Evolutionary conservation across 2,888 invertebrate species (phyloP).

Genomic region (Polyommatus iphigenia): DNA sequence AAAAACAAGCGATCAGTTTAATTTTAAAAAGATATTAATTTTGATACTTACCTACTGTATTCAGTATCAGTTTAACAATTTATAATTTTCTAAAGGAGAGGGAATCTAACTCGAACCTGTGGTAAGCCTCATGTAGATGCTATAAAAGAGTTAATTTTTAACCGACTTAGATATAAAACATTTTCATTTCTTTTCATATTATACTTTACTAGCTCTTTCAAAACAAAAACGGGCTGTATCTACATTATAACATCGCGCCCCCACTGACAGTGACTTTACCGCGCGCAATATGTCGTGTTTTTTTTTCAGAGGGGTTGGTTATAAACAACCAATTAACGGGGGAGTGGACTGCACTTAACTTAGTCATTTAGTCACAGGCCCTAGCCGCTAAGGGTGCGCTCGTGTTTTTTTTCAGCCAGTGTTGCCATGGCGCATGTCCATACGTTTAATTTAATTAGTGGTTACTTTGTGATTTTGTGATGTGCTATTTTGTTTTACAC

Average conservation of each 20-base stretch:
- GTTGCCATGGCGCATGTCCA: slow-evolving; percentile 68
- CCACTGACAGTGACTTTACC: slow-evolving; percentile 72
- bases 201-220: too few relatives aligned
- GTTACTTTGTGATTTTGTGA: slow-evolving; percentile 65
- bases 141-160: too few relatives aligned
- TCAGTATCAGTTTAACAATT: too few relatives aligned
- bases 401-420: slow-evolving; percentile 49
- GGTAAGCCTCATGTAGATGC: too few relatives aligned
- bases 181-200: too few relatives aligned
- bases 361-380: slow-evolving; percentile 71
- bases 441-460: slow-evolving; percentile 74
- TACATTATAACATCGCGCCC: background rate
- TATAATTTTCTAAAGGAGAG: too few relatives aligned
- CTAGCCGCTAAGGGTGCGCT: slow-evolving; percentile 64
- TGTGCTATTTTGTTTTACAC: slow-evolving; percentile 53
- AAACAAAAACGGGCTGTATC: background rate
- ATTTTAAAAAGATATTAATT: too few relatives aligned
- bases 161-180: too few relatives aligned
- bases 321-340: slow-evolving; percentile 78
- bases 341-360: slow-evolving; percentile 69
- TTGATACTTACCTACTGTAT: too few relatives aligned
- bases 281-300: slow-evolving; percentile 77
- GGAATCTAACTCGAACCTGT: too few relatives aligned
- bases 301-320: slow-evolving; percentile 77
- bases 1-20: too few relatives aligned